Base-by-base conservation (phyloP, 1,140 invertebrate species). In the Trialeurodes vaporariorum region DNA sequence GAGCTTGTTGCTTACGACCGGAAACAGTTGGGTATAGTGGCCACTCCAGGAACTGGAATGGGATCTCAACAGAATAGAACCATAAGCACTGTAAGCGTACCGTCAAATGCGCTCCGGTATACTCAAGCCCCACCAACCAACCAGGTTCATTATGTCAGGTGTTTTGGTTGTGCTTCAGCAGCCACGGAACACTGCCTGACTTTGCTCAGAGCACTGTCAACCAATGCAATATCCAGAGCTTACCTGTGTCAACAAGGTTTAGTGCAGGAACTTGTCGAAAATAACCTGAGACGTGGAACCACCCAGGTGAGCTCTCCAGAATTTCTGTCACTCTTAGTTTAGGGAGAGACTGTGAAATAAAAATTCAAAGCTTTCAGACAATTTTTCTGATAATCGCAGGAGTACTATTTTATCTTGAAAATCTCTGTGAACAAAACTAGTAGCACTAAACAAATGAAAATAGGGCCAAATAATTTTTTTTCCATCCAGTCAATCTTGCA, bases 141-240 rank as follows among this genome's bases (percentile, higher is more conserved):
- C 49, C 67, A 78, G 2, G 74, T 73, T 22, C 80, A 80, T 59
- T 59, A 59, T 58, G 64, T 59, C 63, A 71, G 85, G 9, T 94
- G 92, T 77, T 94, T 93, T 74, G 92, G 92, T 0, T 94, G 92
- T 75, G 89, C 90, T 1, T 83, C 89, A 26, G 85, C 91, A 17
- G 91, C 93, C 11, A 92, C 94, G 0, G 93, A 97, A 78, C 93
- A 97, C 78, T 96, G 94, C 79, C 83, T 98, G 2, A 97, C 94
- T 2, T 76, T 98, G 23, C 80, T 98, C 34, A 83, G 94, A 60
- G 94, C 94, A n/a, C 81, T 98, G 64, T 92, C 94, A 9, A 91
- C 90, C 23, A 93, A 92, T 74, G 82, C 84, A 2, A 83, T 85
- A 5, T 88, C 92, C 25, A 83, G 92, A 64, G 83, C 89, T 61